A percentile compares a stretch with the other conserved stretches of the same genome.
phyloP scores from a whole-genome alignment of 2,888 invertebrate species.

The Tuta absoluta region DNA sequence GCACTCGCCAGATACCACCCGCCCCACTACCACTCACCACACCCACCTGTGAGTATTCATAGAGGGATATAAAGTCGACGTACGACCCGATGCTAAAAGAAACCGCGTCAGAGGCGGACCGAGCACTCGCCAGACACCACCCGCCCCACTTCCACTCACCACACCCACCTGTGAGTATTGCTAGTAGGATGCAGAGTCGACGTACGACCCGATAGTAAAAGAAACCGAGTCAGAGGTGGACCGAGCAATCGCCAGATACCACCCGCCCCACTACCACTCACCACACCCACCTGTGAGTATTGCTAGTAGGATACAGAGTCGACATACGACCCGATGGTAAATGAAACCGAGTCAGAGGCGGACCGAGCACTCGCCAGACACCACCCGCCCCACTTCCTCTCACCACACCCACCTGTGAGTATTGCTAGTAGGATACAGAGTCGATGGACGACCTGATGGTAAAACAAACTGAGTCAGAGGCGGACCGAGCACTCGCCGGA shows the following conservation, averaged over 20 bases:
- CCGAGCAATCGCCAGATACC: conserved; percentile 73
- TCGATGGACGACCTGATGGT: too few relatives aligned
- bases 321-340: conserved; percentile 93
- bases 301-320: neutral
- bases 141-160: conserved; percentile 72
- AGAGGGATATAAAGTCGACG: neutral
- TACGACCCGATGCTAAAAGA: conserved; percentile 92
- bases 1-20: conserved; percentile 72
- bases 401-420: conserved; percentile 77
- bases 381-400: conserved; percentile 71
- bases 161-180: conserved; percentile 71
- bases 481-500: conserved; percentile 75
- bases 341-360: conserved; percentile 76
- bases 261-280: conserved; percentile 71
- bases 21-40: conserved; percentile 73
- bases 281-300: conserved; percentile 75
- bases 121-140: conserved; percentile 73
- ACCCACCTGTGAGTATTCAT: conserved; percentile 70
- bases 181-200: neutral
- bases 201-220: conserved; percentile 92
- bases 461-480: too few relatives aligned
- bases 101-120: conserved; percentile 71
- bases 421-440: neutral
- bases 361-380: conserved; percentile 76
- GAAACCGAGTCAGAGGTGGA: conserved; percentile 77